Evolutionary conservation across 2,888 invertebrate genomes (phyloP).

Genomic region (Lycaena phlaeas): DNA sequence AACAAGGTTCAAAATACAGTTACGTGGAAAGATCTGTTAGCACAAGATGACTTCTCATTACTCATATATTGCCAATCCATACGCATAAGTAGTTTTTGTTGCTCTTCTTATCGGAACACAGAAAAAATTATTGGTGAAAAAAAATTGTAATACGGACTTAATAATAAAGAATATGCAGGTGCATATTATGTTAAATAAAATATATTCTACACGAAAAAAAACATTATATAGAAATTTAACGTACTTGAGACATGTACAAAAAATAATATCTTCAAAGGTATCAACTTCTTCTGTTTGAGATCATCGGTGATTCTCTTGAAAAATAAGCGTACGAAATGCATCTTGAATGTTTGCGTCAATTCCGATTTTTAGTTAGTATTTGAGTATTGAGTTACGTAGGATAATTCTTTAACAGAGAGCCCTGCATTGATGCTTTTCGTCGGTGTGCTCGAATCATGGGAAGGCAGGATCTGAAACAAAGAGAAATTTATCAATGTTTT

Average conservation of each 20-base stretch:
- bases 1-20: too few species aligned
- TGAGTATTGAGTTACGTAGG: constrained; percentile 12
- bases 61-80: too few species aligned
- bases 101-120: too few species aligned
- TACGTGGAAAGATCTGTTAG: too few species aligned
- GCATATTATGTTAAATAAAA: background rate
- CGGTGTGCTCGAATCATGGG: constrained; percentile 52
- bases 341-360: constrained; percentile 33
- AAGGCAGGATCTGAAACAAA: constrained; percentile 39
- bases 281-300: constrained; percentile 79
- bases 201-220: background rate
- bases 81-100: too few species aligned
- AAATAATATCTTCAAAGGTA: constrained; percentile 82
- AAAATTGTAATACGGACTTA: background rate
- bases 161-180: background rate
- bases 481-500: background rate
- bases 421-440: constrained; percentile 30
- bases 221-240: constrained; percentile 34
- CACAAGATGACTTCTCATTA: too few species aligned
- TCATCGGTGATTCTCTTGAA: constrained; percentile 79
- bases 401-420: background rate
- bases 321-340: constrained; percentile 75
- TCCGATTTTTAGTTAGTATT: too few species aligned
- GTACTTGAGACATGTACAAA: constrained; percentile 86
- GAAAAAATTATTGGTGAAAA: too few species aligned